Conservation (phyloP, 2,797 vertebrate genomes). For the Danio jaintianensis region DNA sequence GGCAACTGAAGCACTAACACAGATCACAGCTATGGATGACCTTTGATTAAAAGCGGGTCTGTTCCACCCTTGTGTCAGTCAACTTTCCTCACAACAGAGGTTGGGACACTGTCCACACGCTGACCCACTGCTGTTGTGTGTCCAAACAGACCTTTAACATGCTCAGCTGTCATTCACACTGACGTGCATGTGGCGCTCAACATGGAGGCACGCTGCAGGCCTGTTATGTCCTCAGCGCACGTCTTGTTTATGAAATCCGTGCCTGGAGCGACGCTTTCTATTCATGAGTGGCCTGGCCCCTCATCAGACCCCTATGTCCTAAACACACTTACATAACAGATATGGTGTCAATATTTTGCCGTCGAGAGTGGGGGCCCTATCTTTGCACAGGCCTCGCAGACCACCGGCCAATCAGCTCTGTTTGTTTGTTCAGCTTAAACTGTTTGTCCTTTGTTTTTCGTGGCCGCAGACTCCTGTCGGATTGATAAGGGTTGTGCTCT, state of each 20-base stretch:
- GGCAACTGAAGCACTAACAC: conserved; percentile 16
- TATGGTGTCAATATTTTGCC: conserved; percentile 77
- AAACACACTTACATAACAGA: conserved; percentile 77
- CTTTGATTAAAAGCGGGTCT: conserved; percentile 49
- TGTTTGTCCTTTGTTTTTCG: conserved; percentile 79
- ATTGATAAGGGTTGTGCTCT: conserved; percentile 68
- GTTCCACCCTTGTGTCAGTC: conserved; percentile 35
- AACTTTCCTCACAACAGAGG: conserved; percentile 28
- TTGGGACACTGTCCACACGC: conserved; percentile 23
- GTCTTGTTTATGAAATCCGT: conserved; percentile 55
- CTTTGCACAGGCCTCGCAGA: conserved; percentile 63
- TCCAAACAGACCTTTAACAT: conserved; percentile 40
- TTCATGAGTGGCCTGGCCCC: conserved; percentile 52
- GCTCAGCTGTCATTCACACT: conserved; percentile 37
- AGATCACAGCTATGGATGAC: conserved; percentile 47
- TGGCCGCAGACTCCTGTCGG: conserved; percentile 65
- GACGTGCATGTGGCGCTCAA: not conserved
- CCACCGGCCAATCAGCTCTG: conserved; percentile 74
- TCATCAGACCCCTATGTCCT: conserved; percentile 61
- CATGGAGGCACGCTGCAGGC: not conserved
- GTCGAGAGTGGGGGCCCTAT: conserved; percentile 68
- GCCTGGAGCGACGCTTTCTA: conserved; percentile 50
- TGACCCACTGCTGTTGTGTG: conserved; percentile 22
- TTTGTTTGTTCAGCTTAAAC: conserved; percentile 82
- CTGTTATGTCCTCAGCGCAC: conserved; percentile 44